Evolutionary conservation across 2,113 vertebrate genomes (phyloP).

Genomic region (Hippopotamus amphibius): DNA sequence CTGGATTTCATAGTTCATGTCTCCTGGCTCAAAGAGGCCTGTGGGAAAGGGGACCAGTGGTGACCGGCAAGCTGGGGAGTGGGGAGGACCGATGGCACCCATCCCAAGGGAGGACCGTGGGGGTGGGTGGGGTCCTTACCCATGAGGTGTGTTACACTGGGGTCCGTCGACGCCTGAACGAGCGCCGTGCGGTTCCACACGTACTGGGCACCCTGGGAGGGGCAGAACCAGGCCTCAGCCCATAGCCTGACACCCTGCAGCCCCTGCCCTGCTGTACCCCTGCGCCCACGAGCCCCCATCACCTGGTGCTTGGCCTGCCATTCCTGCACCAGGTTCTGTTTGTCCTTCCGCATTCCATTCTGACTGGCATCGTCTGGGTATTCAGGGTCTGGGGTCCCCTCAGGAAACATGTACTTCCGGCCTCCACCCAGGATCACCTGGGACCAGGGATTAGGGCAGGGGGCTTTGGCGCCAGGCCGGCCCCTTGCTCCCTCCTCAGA

Average conservation of each 20-base stretch:
- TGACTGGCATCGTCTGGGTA: slow-evolving; percentile 87
- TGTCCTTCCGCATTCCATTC: slow-evolving; percentile 90
- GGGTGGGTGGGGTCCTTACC: slow-evolving; percentile 83
- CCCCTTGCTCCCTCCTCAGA: neutral
- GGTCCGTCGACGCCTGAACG: slow-evolving; percentile 79
- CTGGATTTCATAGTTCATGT: slow-evolving; percentile 93
- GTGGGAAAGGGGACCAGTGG: neutral
- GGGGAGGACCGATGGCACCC: rapidly evolving
- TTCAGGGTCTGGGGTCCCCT: slow-evolving; percentile 90
- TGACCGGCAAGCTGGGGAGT: neutral
- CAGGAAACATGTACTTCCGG: slow-evolving; percentile 94
- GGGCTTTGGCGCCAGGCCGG: neutral
- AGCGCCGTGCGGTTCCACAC: slow-evolving; percentile 93
- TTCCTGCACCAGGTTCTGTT: slow-evolving; percentile 89
- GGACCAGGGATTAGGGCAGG: neutral
- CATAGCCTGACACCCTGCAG: neutral
- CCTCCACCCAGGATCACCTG: slow-evolving; percentile 97
- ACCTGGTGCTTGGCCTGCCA: slow-evolving; percentile 89
- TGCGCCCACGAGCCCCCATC: neutral
- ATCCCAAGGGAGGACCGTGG: rapidly evolving
- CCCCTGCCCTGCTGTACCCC: rapidly evolving
- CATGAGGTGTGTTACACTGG: slow-evolving; percentile 87
- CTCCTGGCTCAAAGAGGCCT: slow-evolving; percentile 96
- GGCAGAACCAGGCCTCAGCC: neutral
- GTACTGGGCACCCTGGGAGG: slow-evolving; percentile 88